Conservation (phyloP, 2,113 vertebrate genomes). For the Tragulus kanchil region DNA sequence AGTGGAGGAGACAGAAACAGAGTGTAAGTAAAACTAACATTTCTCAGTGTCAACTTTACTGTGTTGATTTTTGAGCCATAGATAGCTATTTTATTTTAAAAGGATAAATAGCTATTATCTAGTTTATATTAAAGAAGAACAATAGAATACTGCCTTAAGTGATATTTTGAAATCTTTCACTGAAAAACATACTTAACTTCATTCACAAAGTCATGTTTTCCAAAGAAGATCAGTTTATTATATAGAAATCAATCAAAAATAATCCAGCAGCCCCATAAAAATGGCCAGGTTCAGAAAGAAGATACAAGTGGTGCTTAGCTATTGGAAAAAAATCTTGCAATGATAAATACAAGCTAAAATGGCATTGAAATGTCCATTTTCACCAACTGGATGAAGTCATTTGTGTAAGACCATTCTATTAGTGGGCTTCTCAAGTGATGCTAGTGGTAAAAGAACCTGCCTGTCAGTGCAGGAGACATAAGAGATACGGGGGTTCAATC, state of each 20-base stretch:
- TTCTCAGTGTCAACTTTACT: neutral
- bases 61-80: neutral
- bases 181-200: neutral
- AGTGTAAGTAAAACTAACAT: neutral
- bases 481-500: fast-evolving
- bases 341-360: neutral
- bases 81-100: neutral
- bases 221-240: neutral
- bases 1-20: neutral
- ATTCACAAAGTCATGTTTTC: neutral
- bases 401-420: neutral
- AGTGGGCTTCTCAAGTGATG: neutral
- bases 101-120: neutral
- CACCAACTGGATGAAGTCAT: neutral
- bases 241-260: neutral
- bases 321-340: neutral
- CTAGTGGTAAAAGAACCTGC: neutral
- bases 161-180: neutral
- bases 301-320: neutral
- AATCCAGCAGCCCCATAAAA: neutral
- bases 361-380: neutral
- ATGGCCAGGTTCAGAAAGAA: neutral
- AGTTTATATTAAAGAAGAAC: neutral
- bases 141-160: neutral
- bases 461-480: neutral